Evolutionary conservation across 2,113 vertebrate species (phyloP).

Genomic region (Collichthys lucidus): DNA sequence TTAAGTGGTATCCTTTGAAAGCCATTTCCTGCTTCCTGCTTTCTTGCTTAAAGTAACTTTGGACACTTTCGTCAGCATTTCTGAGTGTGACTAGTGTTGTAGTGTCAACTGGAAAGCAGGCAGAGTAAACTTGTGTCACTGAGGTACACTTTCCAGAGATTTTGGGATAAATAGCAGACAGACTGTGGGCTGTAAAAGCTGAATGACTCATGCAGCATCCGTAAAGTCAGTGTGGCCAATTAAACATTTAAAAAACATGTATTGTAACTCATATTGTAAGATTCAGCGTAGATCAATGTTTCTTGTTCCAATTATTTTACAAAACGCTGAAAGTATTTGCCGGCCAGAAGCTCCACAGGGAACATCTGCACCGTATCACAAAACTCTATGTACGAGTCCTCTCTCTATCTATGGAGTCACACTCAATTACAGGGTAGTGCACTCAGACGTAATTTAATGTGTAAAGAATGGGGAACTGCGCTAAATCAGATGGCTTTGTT

Average conservation of each 20-base stretch:
- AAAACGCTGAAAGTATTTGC: slow-evolving; percentile 9
- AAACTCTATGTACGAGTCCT: slow-evolving; percentile 14
- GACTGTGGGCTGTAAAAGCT: slow-evolving; percentile 3
- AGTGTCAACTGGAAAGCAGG: slow-evolving; percentile 34
- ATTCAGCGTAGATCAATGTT: not conserved
- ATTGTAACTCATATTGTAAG: not conserved
- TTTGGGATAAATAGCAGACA: slow-evolving; percentile 28
- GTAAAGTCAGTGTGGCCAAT: not conserved
- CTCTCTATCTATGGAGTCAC: slow-evolving; percentile 31
- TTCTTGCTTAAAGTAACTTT: slow-evolving; percentile 8
- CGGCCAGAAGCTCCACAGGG: slow-evolving; percentile 1
- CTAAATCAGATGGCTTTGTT: slow-evolving; percentile 53
- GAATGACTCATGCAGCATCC: not conserved
- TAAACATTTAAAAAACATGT: slow-evolving; percentile 11
- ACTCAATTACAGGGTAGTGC: slow-evolving; percentile 56
- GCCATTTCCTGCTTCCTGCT: slow-evolving; percentile 10
- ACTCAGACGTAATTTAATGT: slow-evolving; percentile 40
- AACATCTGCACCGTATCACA: slow-evolving; percentile 44
- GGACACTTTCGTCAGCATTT: slow-evolving; percentile 1
- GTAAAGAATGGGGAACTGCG: slow-evolving; percentile 33
- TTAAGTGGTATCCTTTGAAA: slow-evolving; percentile 25
- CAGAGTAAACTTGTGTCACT: slow-evolving; percentile 35
- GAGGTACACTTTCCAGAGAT: slow-evolving; percentile 33
- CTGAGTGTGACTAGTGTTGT: not conserved
- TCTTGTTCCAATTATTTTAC: not conserved